Evolutionary conservation across 2,888 invertebrate species (phyloP).

Genomic region (Rotaria sp.): DNA sequence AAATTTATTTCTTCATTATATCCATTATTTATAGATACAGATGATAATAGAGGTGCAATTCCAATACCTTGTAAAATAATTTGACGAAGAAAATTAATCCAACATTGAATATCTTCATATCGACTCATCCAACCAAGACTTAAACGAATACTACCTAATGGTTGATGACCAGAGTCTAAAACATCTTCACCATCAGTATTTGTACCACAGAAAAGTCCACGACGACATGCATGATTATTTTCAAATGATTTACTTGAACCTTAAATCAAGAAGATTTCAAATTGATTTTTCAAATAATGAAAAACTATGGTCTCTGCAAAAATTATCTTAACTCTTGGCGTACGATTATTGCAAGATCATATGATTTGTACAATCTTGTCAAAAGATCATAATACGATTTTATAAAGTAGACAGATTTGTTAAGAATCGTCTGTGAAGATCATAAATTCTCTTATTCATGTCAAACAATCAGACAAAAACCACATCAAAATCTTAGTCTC

Average conservation of each 20-base stretch:
- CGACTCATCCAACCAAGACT: slow-evolving; percentile 87
- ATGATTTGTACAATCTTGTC: too few species aligned
- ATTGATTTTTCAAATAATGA: too few species aligned
- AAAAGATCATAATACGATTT: too few species aligned
- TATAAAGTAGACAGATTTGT: too few species aligned
- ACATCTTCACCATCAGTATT: background rate
- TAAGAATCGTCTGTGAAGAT: too few species aligned
- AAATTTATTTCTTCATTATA: background rate
- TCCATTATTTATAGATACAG: background rate
- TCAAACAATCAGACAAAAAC: too few species aligned
- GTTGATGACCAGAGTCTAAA: slow-evolving; percentile 58
- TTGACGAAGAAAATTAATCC: slow-evolving; percentile 68
- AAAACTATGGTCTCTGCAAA: too few species aligned
- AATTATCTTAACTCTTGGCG: too few species aligned
- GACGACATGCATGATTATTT: background rate
- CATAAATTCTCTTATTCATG: too few species aligned
- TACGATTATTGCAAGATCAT: too few species aligned
- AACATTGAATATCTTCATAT: slow-evolving; percentile 64
- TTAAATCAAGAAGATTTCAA: background rate
- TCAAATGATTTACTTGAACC: background rate
- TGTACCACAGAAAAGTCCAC: slow-evolving; percentile 13
- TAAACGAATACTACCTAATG: slow-evolving; percentile 81
- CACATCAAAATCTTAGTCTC: too few species aligned
- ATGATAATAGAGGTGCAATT: background rate
- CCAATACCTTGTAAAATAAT: slow-evolving; percentile 61